A percentile compares a stretch with the other conserved stretches of the same genome.
Evolutionary conservation across 2,113 vertebrate genomes (phyloP).

Genomic region (Corydoras maculifer): DNA sequence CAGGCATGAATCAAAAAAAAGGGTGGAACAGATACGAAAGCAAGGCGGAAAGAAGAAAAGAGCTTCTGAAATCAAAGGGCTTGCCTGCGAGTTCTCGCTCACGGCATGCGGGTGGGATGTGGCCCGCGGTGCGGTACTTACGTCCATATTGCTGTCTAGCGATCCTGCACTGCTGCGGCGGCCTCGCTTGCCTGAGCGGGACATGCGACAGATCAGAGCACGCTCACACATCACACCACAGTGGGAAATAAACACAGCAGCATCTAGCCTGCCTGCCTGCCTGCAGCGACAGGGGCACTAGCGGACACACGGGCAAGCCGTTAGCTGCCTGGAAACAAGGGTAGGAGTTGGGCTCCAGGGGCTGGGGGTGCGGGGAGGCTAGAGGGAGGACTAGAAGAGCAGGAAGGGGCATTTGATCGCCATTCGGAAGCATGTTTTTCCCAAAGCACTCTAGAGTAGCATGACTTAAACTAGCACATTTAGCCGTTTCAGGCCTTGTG

Average conservation of each 20-base stretch:
- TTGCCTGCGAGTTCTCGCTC: constrained; percentile 61
- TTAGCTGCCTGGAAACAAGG: constrained; percentile 3
- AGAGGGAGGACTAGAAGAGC: not conserved
- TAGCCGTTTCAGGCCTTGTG: not conserved
- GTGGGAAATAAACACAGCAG: constrained; percentile 50
- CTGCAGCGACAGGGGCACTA: constrained; percentile 44
- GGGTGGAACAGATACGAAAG: constrained; percentile 14
- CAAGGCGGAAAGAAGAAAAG: constrained; percentile 33
- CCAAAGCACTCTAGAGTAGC: not conserved
- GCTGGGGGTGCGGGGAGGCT: not conserved
- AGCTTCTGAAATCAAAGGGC: constrained; percentile 61
- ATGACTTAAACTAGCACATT: not conserved
- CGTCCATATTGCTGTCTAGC: constrained; percentile 99
- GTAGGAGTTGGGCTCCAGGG: constrained; percentile 1
- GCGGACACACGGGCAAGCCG: constrained; percentile 46
- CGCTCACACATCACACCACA: constrained; percentile 56
- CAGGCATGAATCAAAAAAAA: constrained; percentile 24
- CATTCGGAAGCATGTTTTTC: not conserved
- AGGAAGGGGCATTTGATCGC: not conserved
- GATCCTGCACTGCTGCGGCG: constrained; percentile 99
- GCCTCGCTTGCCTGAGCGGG: constrained; percentile 98
- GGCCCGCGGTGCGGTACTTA: constrained; percentile 77
- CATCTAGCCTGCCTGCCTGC: constrained; percentile 46
- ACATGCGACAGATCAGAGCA: constrained; percentile 96
- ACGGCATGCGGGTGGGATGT: constrained; percentile 53